A percentile compares a stretch with the other conserved stretches of the same genome.
Conservation (phyloP, 2,888 invertebrate genomes). For the Megaustenia siamemsis region DNA sequence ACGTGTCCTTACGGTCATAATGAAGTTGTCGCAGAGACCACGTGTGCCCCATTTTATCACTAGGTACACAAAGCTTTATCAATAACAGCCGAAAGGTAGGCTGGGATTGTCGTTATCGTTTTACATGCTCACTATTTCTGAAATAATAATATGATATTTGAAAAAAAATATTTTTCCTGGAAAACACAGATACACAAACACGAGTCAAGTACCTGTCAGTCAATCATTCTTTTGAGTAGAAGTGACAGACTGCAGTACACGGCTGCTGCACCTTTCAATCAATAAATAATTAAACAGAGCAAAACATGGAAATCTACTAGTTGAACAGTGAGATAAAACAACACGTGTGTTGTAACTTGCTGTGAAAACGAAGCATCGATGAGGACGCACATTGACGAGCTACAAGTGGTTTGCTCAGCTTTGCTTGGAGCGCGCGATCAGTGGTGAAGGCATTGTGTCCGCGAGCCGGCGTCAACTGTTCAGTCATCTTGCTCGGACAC, state of each 20-base stretch:
- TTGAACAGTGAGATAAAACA: not conserved
- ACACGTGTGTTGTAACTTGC: constrained; percentile 1
- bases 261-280: constrained; percentile 1
- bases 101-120: too few species aligned
- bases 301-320: not conserved
- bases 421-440: not conserved
- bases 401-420: constrained; percentile 13
- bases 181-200: too few species aligned
- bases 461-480: not conserved
- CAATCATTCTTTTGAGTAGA: not conserved
- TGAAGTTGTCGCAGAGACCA: too few species aligned
- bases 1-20: too few species aligned
- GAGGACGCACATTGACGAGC: not conserved
- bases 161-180: too few species aligned
- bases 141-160: too few species aligned
- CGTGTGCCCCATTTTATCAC: too few species aligned
- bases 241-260: not conserved
- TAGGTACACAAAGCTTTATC: too few species aligned
- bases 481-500: not conserved
- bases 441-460: not conserved
- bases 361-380: not conserved
- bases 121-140: too few species aligned
- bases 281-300: not conserved
- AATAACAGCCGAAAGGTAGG: too few species aligned
- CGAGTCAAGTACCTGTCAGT: too few species aligned